Conservation (phyloP, 2,797 vertebrate genomes). For the Oryzias dopingdopingensis region DNA sequence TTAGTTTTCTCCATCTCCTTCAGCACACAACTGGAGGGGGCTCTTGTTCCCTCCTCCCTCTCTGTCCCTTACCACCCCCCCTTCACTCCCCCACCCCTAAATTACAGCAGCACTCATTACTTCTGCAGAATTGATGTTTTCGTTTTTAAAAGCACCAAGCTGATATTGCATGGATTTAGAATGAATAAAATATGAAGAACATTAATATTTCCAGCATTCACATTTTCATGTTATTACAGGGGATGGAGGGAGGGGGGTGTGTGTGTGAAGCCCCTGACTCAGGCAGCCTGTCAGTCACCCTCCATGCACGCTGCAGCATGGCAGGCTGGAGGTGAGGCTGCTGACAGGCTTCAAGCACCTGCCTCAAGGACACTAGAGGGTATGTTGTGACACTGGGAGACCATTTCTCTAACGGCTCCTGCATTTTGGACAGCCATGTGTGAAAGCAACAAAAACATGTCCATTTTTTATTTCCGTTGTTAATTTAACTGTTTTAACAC, state of each 20-base stretch:
- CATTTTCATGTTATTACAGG: slow-evolving; percentile 67
- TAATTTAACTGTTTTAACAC: no score
- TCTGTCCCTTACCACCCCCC: background rate
- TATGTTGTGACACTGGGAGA: slow-evolving; percentile 41
- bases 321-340: slow-evolving; percentile 55
- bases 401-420: slow-evolving; percentile 10
- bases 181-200: slow-evolving; percentile 82
- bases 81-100: slow-evolving; percentile 34
- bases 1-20: slow-evolving; percentile 61
- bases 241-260: slow-evolving; percentile 5
- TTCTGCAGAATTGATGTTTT: slow-evolving; percentile 74
- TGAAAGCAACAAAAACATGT: slow-evolving; percentile 4
- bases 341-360: slow-evolving; percentile 67
- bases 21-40: slow-evolving; percentile 55
- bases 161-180: slow-evolving; percentile 65
- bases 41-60: slow-evolving; percentile 21
- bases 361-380: slow-evolving; percentile 59
- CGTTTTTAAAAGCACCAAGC: slow-evolving; percentile 68
- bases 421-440: slow-evolving; percentile 33
- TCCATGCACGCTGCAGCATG: slow-evolving; percentile 45
- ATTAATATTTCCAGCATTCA: slow-evolving; percentile 75
- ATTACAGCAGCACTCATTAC: slow-evolving; percentile 68
- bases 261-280: slow-evolving; percentile 38
- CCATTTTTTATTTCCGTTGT: no score
- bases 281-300: slow-evolving; percentile 67